phyloP scores from a whole-genome alignment of 2,797 vertebrate genomes.

The Psittacula echo region DNA sequence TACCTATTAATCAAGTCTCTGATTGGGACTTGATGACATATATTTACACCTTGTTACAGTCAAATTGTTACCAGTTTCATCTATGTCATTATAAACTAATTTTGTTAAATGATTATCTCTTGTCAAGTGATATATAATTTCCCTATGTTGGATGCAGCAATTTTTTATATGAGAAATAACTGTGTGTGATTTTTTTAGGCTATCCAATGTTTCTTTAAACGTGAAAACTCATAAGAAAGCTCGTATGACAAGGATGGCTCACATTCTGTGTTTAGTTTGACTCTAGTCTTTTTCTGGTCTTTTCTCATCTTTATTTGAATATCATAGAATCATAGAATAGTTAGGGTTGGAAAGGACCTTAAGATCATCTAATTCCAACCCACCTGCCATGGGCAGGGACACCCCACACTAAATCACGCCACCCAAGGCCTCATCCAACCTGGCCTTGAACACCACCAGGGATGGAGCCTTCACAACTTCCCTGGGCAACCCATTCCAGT shows the following conservation, averaged over 20 bases:
- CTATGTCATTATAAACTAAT: background rate
- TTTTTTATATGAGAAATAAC: background rate
- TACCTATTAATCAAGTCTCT: background rate
- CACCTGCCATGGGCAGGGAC: too few species aligned
- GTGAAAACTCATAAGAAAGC: background rate
- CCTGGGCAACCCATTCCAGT: too few species aligned
- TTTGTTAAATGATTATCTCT: background rate
- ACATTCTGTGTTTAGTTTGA: background rate
- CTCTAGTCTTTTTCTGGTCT: background rate
- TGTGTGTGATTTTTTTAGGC: background rate
- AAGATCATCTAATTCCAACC: too few species aligned
- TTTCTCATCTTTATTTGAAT: background rate
- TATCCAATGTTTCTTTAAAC: background rate
- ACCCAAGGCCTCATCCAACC: too few species aligned
- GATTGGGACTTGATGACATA: background rate
- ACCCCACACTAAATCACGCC: too few species aligned
- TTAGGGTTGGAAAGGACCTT: too few species aligned
- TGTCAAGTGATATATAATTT: background rate
- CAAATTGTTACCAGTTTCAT: background rate
- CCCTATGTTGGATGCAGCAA: background rate
- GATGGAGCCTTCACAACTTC: too few species aligned
- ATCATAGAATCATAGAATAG: too few species aligned
- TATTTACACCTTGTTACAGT: background rate
- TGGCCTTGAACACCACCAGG: too few species aligned
- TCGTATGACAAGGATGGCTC: background rate